These are phyloP conservation scores for Macrotis lagotis DNA, from an alignment of 2,113 vertebrate genomes.

Conservation along the genomic window DNA sequence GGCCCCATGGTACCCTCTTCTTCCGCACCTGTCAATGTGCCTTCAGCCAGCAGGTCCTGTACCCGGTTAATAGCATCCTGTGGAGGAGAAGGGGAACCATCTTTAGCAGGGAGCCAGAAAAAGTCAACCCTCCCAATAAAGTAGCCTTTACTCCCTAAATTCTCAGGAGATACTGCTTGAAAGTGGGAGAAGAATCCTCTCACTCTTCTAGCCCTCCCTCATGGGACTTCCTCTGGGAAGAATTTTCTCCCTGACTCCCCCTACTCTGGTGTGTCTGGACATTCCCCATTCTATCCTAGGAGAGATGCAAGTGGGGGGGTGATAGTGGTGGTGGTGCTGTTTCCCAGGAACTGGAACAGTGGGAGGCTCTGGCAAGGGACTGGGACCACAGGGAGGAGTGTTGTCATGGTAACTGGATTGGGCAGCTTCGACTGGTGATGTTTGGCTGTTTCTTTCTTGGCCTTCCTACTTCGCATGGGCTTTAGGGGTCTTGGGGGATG, in stretches of 20 bases:
- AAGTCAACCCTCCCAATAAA: not conserved
- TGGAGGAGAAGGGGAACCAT: constrained; percentile 14
- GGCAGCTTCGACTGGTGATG: not conserved
- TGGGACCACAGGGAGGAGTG: not conserved
- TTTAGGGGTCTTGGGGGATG: not conserved
- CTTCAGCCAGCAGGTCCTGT: constrained; percentile 93
- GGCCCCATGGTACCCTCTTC: not conserved
- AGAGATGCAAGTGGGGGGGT: not conserved
- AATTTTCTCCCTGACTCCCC: not conserved
- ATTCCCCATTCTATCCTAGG: not conserved
- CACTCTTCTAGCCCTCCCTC: not conserved
- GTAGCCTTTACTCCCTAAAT: not conserved
- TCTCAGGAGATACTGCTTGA: not conserved
- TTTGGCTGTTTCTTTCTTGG: not conserved
- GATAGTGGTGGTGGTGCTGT: not conserved
- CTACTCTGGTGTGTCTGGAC: not conserved
- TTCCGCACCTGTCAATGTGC: constrained; percentile 92
- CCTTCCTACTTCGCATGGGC: not conserved
- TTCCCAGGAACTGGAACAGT: constrained; percentile 14
- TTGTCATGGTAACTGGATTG: constrained; percentile 38
- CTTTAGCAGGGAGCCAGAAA: constrained; percentile 7
- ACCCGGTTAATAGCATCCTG: constrained; percentile 95
- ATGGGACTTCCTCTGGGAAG: not conserved
- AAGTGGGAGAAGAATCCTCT: not conserved
- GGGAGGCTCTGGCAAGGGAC: not conserved